Percentiles rank a stretch among this genome's conserved stretches.
phyloP scores from a whole-genome alignment of 92 coral and sea anemone genomes.

The Porites evermanni region DNA sequence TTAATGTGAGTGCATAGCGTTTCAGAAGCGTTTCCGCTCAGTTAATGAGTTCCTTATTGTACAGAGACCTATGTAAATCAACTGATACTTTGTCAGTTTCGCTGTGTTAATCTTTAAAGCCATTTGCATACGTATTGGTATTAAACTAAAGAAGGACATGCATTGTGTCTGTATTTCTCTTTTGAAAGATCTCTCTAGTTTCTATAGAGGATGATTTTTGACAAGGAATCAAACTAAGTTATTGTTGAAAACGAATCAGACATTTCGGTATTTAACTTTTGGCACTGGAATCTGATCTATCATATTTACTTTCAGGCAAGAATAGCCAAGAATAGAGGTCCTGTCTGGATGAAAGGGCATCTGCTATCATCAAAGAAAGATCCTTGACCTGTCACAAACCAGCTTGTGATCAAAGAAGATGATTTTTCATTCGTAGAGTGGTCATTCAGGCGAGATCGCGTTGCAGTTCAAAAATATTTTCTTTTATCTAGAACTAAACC shows the following conservation, averaged over 20 bases:
- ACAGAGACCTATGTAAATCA: not conserved
- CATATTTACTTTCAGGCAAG: conserved; percentile 28
- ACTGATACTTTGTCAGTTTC: too few species aligned
- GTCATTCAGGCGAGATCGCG: too few species aligned
- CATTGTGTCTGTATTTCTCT: not conserved
- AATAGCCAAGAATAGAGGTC: not conserved
- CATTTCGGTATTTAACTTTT: conserved; percentile 1
- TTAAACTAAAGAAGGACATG: not conserved
- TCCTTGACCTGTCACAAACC: not conserved
- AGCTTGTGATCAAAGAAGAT: not conserved
- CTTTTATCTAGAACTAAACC: too few species aligned
- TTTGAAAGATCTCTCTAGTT: not conserved
- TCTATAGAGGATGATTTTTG: not conserved
- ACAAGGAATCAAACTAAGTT: not conserved
- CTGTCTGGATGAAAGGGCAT: not conserved
- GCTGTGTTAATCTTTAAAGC: not conserved
- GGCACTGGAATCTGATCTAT: not conserved
- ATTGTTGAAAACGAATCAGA: not conserved
- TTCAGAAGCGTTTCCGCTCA: not conserved
- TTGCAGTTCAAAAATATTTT: too few species aligned
- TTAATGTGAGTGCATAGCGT: not conserved
- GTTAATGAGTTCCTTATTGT: not conserved
- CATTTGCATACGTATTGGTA: not conserved
- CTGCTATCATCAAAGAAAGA: not conserved
- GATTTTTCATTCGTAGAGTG: too few species aligned